These are phyloP conservation scores for Oscheius sp. DNA, from an alignment of 2,888 invertebrate species.

Conservation along the genomic window DNA sequence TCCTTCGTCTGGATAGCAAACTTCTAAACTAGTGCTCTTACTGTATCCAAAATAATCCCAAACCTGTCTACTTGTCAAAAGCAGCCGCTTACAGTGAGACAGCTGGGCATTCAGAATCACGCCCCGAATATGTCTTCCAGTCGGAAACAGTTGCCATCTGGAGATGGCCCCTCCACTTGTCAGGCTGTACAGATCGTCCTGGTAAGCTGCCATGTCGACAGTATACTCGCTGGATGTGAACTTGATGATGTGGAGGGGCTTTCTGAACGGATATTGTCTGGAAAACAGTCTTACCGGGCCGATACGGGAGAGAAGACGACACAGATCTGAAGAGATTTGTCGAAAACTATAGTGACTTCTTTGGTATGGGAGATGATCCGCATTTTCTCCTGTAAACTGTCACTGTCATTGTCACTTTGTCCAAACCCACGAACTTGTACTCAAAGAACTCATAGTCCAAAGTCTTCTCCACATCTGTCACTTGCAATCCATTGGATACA, in stretches of 20 bases:
- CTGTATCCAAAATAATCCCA: not conserved
- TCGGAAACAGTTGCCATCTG: constrained; percentile 54
- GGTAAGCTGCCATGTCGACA: constrained; percentile 42
- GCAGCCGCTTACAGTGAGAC: constrained; percentile 40
- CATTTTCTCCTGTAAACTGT: constrained; percentile 9
- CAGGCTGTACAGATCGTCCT: constrained; percentile 43
- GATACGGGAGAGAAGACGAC: not conserved
- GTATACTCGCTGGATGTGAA: constrained; percentile 45
- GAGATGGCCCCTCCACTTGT: constrained; percentile 57
- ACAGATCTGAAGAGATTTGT: constrained; percentile 24
- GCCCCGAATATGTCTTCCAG: constrained; percentile 55
- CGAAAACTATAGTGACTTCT: not conserved
- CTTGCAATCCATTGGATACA: not conserved
- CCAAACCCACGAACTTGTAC: constrained; percentile 1
- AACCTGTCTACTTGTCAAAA: constrained; percentile 45
- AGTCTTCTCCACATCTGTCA: not conserved
- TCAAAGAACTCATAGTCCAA: constrained; percentile 30
- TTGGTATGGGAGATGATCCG: not conserved
- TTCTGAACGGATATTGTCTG: constrained; percentile 31
- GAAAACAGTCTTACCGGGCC: constrained; percentile 3
- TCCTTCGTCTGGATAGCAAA: constrained; percentile 47
- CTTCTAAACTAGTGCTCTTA: constrained; percentile 35
- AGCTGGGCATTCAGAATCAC: constrained; percentile 41
- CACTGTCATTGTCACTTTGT: not conserved
- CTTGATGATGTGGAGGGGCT: constrained; percentile 36